These are phyloP conservation scores for Idaea biselata DNA, from an alignment of 2,888 invertebrate species.

Conservation along the genomic window DNA sequence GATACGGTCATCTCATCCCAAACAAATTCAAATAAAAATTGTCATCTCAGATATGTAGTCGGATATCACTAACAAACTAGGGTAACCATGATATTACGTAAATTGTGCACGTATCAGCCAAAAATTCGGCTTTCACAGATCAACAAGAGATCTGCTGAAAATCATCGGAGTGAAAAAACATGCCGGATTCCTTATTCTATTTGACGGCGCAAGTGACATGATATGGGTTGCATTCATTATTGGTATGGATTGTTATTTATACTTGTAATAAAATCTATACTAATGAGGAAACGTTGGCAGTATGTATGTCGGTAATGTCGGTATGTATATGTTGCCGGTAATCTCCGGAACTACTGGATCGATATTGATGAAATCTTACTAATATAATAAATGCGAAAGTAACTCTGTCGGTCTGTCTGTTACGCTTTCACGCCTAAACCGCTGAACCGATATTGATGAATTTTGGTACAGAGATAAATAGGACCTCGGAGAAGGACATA, in stretches of 20 bases:
- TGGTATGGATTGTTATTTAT: background rate
- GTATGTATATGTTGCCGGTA: too few species aligned
- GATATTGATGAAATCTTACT: too few species aligned
- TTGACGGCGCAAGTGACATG: constrained; percentile 23
- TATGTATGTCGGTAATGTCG: too few species aligned
- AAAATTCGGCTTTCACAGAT: constrained; percentile 73
- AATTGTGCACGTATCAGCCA: constrained; percentile 63
- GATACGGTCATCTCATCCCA: background rate
- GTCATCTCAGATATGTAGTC: background rate
- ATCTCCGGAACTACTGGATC: too few species aligned
- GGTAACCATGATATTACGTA: constrained; percentile 56
- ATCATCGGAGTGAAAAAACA: constrained; percentile 73
- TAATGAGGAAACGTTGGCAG: too few species aligned
- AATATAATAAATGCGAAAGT: too few species aligned
- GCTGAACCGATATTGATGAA: too few species aligned
- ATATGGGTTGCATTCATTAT: background rate
- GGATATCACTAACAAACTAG: constrained; percentile 43
- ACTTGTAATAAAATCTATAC: background rate
- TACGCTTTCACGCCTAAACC: too few species aligned
- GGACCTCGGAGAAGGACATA: too few species aligned
- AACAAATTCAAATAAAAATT: background rate
- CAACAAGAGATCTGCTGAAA: constrained; percentile 73
- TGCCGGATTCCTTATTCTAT: constrained; percentile 46
- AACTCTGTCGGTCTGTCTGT: too few species aligned
- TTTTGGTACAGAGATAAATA: too few species aligned